Conservation (phyloP, 2,888 invertebrate genomes). For the Dyspetes luteomarginatus region DNA sequence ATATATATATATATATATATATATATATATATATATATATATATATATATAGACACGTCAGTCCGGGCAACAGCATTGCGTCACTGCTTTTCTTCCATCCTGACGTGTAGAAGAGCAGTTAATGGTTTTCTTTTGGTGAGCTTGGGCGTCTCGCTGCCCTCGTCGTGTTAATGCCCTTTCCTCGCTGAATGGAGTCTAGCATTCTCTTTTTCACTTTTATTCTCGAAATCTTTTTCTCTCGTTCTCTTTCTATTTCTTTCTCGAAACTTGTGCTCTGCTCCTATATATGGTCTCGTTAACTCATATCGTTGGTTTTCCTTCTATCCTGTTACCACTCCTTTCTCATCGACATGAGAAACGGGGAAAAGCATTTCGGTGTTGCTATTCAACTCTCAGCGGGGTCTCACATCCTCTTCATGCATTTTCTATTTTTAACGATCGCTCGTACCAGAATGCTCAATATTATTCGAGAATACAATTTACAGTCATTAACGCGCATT, state of each 20-base stretch:
- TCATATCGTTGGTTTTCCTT: constrained; percentile 22
- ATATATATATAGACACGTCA: not conserved
- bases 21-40: not conserved
- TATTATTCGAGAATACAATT: constrained; percentile 6
- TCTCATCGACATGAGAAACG: not conserved
- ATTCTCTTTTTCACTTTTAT: constrained; percentile 54
- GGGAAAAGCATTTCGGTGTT: constrained; percentile 21
- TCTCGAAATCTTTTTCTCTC: constrained; percentile 26
- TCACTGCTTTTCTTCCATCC: constrained; percentile 77
- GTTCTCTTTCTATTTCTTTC: constrained; percentile 25
- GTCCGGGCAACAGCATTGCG: constrained; percentile 29
- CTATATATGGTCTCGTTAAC: constrained; percentile 50
- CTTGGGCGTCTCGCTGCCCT: constrained; percentile 63
- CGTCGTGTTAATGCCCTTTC: constrained; percentile 75
- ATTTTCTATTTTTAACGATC: constrained; percentile 36
- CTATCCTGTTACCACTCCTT: not conserved
- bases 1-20: not conserved
- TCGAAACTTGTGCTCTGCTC: constrained; percentile 21
- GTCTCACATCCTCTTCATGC: not conserved
- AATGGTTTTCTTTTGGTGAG: constrained; percentile 79
- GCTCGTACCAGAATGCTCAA: not conserved
- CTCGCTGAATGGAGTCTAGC: constrained; percentile 72
- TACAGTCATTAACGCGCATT: not conserved
- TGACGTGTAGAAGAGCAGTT: constrained; percentile 76
- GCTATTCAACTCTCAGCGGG: constrained; percentile 1